Base-by-base conservation (phyloP, 2,888 invertebrate genomes). In the Dermolepida albohirtum region DNA sequence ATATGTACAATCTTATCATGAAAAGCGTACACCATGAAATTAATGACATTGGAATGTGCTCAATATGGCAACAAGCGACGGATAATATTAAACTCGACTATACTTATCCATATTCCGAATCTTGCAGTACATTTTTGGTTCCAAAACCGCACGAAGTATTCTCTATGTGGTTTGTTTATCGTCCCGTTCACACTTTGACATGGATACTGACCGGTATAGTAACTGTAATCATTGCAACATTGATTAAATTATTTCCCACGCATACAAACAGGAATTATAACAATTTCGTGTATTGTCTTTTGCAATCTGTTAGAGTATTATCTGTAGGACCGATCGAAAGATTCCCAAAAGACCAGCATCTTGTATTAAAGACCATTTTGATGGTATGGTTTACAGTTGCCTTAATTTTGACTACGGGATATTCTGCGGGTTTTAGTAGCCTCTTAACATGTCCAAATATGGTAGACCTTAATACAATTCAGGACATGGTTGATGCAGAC, bases 81-180 rank as follows among this genome's bases (percentile, higher is more conserved):
- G 11, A 27, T 7, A 14, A 8, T n/a, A 51, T 39, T 12, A 17
- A 29, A 10, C 29, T 68, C 1, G 68, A 68, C 22, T 34, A 62
- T n/a, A 64, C 65, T 10, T 43, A 50, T 5, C 51, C 62, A 16
- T 68, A 68, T 14, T 47, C 50, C 5, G 65, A 65, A 52, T 52
- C 69, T 5, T 75, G 75, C 62, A 66, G 66, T 8, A 75, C 74
- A 1, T 74, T 74, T 64, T 47, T 74, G 22, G 74, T 75, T 43
- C 73, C 71, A 0, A 73, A 74, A 67, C 72, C 75, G 1, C 55
- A 64, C 39, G 39, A 72, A 6, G 50, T 70, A 12, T 64, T 68
- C 7, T 29, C 65, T 50, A 65, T 50, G 0, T 72, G 70, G 7
- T 74, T 74, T 49, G 59, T 74, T 14, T 70, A 69, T 40, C 71